phyloP scores from a whole-genome alignment of 2,797 vertebrate genomes.

The Xiphorhynchus erythropygius region DNA sequence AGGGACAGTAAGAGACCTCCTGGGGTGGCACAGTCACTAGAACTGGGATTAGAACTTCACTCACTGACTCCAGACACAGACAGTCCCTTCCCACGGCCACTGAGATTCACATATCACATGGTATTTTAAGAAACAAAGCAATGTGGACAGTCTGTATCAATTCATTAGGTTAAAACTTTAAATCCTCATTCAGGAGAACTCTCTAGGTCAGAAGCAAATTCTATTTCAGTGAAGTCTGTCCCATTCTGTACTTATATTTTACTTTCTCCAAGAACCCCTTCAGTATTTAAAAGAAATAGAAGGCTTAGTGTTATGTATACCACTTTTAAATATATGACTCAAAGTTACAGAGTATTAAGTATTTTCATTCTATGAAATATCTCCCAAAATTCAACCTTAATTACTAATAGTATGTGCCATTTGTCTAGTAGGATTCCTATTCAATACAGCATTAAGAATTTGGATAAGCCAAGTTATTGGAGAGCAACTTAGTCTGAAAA shows the following conservation, averaged over 20 bases:
- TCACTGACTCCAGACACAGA: not conserved
- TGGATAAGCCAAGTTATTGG: not conserved
- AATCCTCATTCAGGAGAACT: not conserved
- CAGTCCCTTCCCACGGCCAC: rapidly evolving
- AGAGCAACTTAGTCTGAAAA: not conserved
- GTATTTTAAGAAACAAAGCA: not conserved
- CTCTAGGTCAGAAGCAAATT: not conserved
- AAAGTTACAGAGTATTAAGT: not conserved
- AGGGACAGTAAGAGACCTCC: not conserved
- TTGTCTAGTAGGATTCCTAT: not conserved
- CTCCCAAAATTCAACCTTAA: not conserved
- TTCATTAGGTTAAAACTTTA: not conserved
- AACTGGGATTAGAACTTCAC: not conserved
- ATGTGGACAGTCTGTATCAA: not conserved
- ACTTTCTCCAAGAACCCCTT: not conserved
- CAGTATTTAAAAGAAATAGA: not conserved
- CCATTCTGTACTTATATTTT: not conserved
- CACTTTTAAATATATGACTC: not conserved
- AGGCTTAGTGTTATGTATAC: not conserved
- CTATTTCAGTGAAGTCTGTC: not conserved
- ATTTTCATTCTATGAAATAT: not conserved
- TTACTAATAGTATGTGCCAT: not conserved
- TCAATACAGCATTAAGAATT: not conserved
- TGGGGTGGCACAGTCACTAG: not conserved
- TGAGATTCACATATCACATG: not conserved